Evolutionary conservation across 2,113 vertebrate genomes (phyloP).

Genomic region (Sphaerodactylus townsendi): DNA sequence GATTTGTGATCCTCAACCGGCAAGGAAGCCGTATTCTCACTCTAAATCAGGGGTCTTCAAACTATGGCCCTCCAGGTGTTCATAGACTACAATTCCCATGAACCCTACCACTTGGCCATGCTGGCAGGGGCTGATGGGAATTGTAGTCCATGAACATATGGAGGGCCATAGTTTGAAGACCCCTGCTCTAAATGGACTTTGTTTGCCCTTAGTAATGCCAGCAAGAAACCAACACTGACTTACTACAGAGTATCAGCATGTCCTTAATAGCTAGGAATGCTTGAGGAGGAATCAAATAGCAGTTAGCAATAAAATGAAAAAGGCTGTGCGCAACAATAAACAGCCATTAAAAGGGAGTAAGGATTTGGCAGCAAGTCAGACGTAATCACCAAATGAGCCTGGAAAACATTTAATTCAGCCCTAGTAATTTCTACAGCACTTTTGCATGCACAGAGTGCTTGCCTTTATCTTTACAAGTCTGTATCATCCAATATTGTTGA

Average conservation of each 20-base stretch:
- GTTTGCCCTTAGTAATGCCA: neutral
- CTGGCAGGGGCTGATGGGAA: no score
- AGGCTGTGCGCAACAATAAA: neutral
- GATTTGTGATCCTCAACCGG: neutral
- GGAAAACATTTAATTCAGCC: no score
- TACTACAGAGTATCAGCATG: neutral
- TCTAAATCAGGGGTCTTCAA: no score
- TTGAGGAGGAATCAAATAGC: neutral
- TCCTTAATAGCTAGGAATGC: neutral
- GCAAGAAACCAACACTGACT: neutral
- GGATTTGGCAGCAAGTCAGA: neutral
- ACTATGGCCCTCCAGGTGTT: no score
- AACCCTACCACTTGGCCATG: no score
- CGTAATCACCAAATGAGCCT: neutral
- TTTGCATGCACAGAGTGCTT: no score
- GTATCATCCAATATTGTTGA: neutral
- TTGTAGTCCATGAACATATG: no score
- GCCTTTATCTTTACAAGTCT: no score
- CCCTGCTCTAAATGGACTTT: neutral
- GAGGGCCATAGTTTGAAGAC: no score
- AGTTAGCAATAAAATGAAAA: neutral
- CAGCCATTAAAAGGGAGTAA: neutral
- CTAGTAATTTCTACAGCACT: no score
- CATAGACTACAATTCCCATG: no score
- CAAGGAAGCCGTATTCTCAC: neutral